phyloP scores from a whole-genome alignment of 2,797 vertebrate species.

The Gymnopithys bicolor region DNA sequence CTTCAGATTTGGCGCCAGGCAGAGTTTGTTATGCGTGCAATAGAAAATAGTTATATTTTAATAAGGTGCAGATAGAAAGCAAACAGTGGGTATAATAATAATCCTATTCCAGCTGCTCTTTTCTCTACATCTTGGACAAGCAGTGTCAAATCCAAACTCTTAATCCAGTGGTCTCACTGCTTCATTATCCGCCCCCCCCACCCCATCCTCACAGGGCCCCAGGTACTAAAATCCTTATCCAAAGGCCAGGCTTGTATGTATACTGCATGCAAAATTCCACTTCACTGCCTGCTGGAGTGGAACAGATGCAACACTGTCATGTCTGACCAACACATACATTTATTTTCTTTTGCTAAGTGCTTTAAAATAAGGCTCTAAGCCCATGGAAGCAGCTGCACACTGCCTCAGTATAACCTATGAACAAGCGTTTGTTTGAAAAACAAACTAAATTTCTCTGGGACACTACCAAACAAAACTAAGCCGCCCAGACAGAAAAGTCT shows the following conservation, averaged over 20 bases:
- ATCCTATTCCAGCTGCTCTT: not conserved
- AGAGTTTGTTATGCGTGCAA: not conserved
- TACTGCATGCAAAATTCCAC: not conserved
- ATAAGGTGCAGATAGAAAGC: not conserved
- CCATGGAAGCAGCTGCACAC: not conserved
- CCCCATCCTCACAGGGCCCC: not conserved
- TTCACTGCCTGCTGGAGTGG: not conserved
- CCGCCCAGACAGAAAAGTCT: not conserved
- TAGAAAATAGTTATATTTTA: not conserved
- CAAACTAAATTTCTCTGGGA: not conserved
- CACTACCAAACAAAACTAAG: not conserved
- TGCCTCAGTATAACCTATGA: not conserved
- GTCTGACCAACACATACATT: fast-evolving
- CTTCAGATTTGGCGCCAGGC: not conserved
- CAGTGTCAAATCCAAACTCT: not conserved
- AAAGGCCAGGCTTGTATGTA: not conserved
- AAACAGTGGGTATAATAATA: not conserved
- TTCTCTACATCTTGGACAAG: not conserved
- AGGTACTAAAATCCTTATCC: not conserved
- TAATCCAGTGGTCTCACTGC: not conserved
- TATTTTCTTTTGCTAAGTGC: not conserved
- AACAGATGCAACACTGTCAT: not conserved
- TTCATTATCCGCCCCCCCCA: not conserved
- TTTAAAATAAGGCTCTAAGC: not conserved
- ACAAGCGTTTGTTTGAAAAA: not conserved